Evolutionary conservation across 2,888 invertebrate species (phyloP), one percentile per base, ranked within the genome.

Genomic region (Atrina japonica): DNA sequence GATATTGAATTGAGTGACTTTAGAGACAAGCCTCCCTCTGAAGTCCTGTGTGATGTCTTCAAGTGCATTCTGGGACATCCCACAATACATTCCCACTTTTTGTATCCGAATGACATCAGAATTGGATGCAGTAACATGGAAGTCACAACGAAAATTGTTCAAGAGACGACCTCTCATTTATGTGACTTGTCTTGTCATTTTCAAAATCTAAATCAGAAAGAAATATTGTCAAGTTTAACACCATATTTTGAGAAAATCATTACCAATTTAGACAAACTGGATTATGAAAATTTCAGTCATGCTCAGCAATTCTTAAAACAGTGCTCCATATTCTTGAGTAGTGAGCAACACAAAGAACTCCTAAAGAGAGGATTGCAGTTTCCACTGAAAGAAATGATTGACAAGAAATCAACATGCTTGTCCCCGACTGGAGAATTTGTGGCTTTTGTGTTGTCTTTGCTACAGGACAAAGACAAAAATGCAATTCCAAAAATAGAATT

Each of bases 1-100:
- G 9, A 53, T 16, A 29, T 53, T 23, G 35, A 29, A 30, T 53
- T 53, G n/a, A 35, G 50, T 25, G 55, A 63, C 23, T 14, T 58
- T 29, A 50, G 27, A 43, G 35, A 63, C 9, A 58, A 40, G 43
- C 41, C 66, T n/a, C 56, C 43, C 14, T 21, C 56, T 47, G 69
- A 70, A n/a, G 21, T 58, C 9, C n/a, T 73, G 16, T 14, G 21
- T 0, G 66, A 69, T 3, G 18, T 70, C 3, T n/a, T 70, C 3
- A 2, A 52, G 1, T 52, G 40, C 14, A 59, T 73, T 43, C 35
- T 73, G 29, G 43, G 35, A 9, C 69, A 73, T 27, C 66, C 73
- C 5, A 35, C 27, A n/a, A 35, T 65, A 5, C 23, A 30, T 11
- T 27, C 27, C 16, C 0, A 30, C 35, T 53, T 53, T 14, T 29